A percentile compares a stretch with the other conserved stretches of the same genome.
Evolutionary conservation across 2,888 invertebrate species (phyloP).

Genomic region (Tachina lurida): DNA sequence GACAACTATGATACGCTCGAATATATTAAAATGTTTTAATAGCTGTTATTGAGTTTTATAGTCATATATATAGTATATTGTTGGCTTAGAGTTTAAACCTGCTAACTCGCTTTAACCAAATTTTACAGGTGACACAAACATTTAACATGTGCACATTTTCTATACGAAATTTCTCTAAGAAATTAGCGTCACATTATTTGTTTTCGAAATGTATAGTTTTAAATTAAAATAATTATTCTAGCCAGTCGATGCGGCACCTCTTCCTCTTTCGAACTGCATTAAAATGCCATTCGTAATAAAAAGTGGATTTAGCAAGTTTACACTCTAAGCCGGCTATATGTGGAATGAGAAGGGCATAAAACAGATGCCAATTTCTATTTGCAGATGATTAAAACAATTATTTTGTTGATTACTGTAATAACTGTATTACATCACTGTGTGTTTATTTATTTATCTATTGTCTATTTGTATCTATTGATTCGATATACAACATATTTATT

Average conservation of each 20-base stretch:
- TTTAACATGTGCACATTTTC: no score
- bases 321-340: background rate
- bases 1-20: background rate
- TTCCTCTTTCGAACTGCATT: no score
- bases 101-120: no score
- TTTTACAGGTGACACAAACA: no score
- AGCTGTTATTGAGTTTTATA: background rate
- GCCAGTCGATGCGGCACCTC: no score
- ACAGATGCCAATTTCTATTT: conserved; percentile 26
- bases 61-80: background rate
- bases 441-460: background rate
- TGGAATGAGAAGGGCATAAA: background rate
- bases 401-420: background rate
- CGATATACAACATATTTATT: background rate
- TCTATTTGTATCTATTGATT: background rate
- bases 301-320: no score
- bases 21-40: background rate
- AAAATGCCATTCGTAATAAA: no score
- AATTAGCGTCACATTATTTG: no score
- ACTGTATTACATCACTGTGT: background rate
- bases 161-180: no score
- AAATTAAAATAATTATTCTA: no score
- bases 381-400: background rate
- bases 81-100: no score
- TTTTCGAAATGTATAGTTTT: no score